Conservation (phyloP, 1,140 invertebrate genomes). For the Drosophila tristis region DNA sequence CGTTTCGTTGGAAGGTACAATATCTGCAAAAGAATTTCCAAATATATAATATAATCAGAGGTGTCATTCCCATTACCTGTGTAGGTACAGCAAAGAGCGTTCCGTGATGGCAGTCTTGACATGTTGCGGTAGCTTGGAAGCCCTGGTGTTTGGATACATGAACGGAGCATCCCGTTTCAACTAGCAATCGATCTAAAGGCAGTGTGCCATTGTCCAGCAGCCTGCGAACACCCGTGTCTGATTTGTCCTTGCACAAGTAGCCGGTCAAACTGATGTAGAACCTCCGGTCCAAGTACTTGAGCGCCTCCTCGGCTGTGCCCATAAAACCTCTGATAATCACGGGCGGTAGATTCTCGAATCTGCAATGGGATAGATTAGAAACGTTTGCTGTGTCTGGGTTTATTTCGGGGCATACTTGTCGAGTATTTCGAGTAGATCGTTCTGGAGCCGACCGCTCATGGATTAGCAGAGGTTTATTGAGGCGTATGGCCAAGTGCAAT, state of each 20-base stretch:
- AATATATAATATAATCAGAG: not conserved
- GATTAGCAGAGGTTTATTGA: slow-evolving; percentile 95
- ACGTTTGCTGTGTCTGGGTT: not conserved
- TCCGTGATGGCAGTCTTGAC: slow-evolving; percentile 95
- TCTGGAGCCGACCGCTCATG: slow-evolving; percentile 96
- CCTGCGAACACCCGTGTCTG: slow-evolving; percentile 93
- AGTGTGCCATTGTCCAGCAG: slow-evolving; percentile 91
- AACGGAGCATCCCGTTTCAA: slow-evolving; percentile 98
- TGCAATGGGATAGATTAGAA: slow-evolving; percentile 17
- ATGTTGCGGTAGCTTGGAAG: slow-evolving; percentile 94
- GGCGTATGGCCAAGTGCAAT: slow-evolving; percentile 92
- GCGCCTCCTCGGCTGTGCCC: slow-evolving; percentile 93
- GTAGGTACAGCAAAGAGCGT: slow-evolving; percentile 86
- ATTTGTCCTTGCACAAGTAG: slow-evolving; percentile 90
- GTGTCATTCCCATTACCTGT: slow-evolving; percentile 60
- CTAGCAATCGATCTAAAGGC: slow-evolving; percentile 92
- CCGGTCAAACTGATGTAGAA: slow-evolving; percentile 95
- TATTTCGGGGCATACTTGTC: slow-evolving; percentile 78
- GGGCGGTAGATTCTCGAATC: slow-evolving; percentile 88
- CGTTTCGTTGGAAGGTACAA: slow-evolving; percentile 98
- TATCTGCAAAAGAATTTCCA: slow-evolving; percentile 86
- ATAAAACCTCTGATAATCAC: slow-evolving; percentile 97
- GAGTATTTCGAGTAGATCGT: slow-evolving; percentile 89
- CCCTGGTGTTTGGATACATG: slow-evolving; percentile 97
- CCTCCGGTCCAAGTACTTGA: slow-evolving; percentile 93